These are phyloP conservation scores for Rambutsinella grinnellia DNA, from an alignment of 2,888 invertebrate genomes.

Conservation along the genomic window DNA sequence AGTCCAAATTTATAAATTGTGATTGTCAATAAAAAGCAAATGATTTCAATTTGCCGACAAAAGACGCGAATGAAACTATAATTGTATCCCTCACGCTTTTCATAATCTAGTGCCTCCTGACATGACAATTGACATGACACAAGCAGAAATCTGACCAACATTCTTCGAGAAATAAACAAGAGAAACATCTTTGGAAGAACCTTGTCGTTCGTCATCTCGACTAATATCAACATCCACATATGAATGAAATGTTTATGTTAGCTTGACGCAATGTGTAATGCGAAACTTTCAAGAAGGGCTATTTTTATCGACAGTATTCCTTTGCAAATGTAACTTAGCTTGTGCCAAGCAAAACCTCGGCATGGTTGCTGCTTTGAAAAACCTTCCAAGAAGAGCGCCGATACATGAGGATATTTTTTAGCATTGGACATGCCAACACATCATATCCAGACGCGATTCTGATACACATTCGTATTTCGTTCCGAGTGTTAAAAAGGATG, in stretches of 20 bases:
- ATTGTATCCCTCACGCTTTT: too few species aligned
- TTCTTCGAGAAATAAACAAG: slow-evolving; percentile 2
- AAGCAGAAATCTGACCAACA: slow-evolving; percentile 8
- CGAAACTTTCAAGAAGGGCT: slow-evolving; percentile 16
- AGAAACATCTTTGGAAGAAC: background rate
- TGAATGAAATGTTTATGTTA: slow-evolving; percentile 29
- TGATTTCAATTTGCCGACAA: too few species aligned
- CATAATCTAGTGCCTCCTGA: too few species aligned
- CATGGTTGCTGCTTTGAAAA: background rate
- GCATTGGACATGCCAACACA: background rate
- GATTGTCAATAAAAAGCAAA: too few species aligned
- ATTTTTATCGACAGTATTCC: slow-evolving; percentile 12
- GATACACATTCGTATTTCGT: slow-evolving; percentile 1
- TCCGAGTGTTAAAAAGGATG: background rate
- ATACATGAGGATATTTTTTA: too few species aligned
- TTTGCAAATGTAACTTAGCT: too few species aligned
- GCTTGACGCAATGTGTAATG: slow-evolving; percentile 11
- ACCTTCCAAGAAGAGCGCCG: background rate
- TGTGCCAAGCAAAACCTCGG: too few species aligned
- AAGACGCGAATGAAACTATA: too few species aligned
- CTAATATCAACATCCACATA: background rate
- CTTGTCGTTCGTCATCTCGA: background rate
- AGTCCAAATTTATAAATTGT: too few species aligned
- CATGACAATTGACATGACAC: too few species aligned
- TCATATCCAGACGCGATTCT: background rate